phyloP scores from a whole-genome alignment of 1,140 invertebrate species.

The Eurytemora carolleeae region DNA sequence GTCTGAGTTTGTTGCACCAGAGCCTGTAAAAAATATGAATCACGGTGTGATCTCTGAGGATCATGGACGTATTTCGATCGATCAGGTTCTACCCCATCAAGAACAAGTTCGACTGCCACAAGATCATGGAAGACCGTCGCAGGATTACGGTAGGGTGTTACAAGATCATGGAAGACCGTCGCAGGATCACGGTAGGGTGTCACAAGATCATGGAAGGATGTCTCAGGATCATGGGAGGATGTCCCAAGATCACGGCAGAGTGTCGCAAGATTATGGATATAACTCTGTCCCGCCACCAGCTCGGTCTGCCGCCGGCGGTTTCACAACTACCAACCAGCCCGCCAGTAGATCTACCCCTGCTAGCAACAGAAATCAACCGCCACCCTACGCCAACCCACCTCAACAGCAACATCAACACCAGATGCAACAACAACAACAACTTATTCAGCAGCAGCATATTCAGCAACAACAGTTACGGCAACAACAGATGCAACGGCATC shows the following conservation, averaged over 20 bases:
- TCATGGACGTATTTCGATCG: too few species aligned
- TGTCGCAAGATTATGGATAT: too few species aligned
- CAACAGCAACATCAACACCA: constrained; percentile 13
- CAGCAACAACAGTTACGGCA: constrained; percentile 16
- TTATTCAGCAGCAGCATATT: constrained; percentile 15
- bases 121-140: not conserved
- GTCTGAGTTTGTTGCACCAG: too few species aligned
- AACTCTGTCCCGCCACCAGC: not conserved
- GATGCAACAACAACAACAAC: constrained; percentile 8
- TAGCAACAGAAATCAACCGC: not conserved
- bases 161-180: not conserved
- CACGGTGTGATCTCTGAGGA: not conserved
- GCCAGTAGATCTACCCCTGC: not conserved
- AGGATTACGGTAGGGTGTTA: not conserved
- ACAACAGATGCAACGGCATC: constrained; percentile 3
- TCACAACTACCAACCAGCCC: not conserved
- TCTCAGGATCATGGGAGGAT: not conserved
- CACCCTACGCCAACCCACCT: not conserved
- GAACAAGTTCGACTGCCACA: constrained; percentile 6
- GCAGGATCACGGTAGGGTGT: not conserved
- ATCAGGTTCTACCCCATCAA: too few species aligned
- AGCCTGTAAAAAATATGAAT: not conserved
- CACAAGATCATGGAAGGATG: not conserved
- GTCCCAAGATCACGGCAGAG: not conserved
- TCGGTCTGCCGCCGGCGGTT: not conserved